Evolutionary conservation across 2,888 invertebrate genomes (phyloP).

Genomic region (Sisyra nigra): DNA sequence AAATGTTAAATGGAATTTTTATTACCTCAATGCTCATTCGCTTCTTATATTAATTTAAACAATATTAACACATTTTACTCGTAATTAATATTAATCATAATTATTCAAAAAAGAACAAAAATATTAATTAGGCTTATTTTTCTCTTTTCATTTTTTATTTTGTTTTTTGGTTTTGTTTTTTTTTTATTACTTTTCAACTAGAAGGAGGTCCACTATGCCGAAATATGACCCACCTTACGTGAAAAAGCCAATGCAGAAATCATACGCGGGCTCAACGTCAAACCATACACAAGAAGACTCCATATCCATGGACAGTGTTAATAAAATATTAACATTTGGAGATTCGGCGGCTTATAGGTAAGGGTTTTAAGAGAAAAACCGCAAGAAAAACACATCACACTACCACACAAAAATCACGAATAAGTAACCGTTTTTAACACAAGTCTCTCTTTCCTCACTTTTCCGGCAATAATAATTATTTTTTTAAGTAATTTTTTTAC

Average conservation of each 20-base stretch:
- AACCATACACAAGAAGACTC: constrained; percentile 59
- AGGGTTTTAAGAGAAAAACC: constrained; percentile 13
- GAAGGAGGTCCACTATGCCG: constrained; percentile 79
- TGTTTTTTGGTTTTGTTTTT: not conserved
- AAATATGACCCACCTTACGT: constrained; percentile 79
- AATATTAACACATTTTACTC: not conserved
- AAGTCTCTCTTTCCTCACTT: not conserved
- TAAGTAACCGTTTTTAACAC: constrained; percentile 1
- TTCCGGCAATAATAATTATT: not conserved
- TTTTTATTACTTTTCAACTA: constrained; percentile 23
- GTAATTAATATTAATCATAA: not conserved
- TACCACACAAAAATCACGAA: constrained; percentile 3
- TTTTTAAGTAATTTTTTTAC: not conserved
- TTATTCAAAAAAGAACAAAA: not conserved
- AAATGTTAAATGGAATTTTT: too few relatives aligned
- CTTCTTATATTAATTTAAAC: not conserved
- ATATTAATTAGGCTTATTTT: constrained; percentile 10
- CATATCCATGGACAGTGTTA: constrained; percentile 61
- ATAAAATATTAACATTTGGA: constrained; percentile 69
- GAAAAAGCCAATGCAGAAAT: constrained; percentile 68
- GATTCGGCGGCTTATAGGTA: constrained; percentile 62
- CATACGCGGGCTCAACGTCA: constrained; percentile 51
- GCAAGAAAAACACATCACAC: not conserved
- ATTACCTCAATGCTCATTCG: not conserved
- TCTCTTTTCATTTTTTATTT: constrained; percentile 14